Percentiles rank a stretch among this genome's conserved stretches.
Conservation (phyloP, 1,140 invertebrate genomes). For the Pollicipes pollicipes region DNA sequence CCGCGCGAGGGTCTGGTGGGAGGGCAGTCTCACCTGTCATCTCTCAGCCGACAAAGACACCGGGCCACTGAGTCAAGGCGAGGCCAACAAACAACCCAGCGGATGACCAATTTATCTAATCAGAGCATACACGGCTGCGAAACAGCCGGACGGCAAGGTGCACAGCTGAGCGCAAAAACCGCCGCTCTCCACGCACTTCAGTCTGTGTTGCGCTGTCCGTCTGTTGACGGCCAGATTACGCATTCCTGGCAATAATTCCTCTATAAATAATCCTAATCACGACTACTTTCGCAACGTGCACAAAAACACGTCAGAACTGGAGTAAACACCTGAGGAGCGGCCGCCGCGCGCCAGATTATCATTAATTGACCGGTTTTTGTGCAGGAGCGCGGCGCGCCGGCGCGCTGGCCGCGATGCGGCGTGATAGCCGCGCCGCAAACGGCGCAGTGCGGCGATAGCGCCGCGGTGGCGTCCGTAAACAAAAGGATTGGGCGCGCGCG, state of each 20-base stretch:
- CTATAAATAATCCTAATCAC: constrained; percentile 2
- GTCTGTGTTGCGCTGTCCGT: background rate
- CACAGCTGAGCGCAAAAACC: background rate
- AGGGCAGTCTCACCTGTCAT: background rate
- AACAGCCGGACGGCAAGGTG: background rate
- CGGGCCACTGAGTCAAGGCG: background rate
- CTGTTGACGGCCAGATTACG: background rate
- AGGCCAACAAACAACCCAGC: background rate
- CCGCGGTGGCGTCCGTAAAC: background rate
- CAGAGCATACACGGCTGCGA: background rate
- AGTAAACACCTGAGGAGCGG: background rate
- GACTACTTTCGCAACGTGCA: background rate
- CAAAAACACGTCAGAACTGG: background rate
- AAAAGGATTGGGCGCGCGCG: background rate
- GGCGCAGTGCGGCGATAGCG: background rate
- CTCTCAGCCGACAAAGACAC: background rate
- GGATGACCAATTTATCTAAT: constrained; percentile 2
- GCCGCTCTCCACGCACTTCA: background rate
- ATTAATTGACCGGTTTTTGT: background rate
- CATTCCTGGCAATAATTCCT: background rate
- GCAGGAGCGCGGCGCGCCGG: too few relatives aligned
- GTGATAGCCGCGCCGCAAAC: background rate
- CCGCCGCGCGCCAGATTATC: background rate
- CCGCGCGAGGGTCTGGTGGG: too few relatives aligned
- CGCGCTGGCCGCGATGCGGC: constrained; percentile 1